Conservation (phyloP, 2,888 invertebrate genomes). For the Abrostola tripartita region DNA sequence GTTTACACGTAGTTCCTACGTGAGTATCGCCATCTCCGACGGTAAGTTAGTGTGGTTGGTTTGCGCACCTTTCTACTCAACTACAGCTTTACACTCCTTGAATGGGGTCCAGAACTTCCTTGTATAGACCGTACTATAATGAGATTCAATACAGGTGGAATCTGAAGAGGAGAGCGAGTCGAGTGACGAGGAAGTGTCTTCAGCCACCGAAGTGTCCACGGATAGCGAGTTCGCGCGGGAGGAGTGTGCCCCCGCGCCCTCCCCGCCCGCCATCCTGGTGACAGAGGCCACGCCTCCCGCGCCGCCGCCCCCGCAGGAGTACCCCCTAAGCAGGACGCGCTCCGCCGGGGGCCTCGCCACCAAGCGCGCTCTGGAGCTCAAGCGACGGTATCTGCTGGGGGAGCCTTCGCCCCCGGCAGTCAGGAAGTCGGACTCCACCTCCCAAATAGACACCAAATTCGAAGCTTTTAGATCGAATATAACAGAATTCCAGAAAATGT, state of each 20-base stretch:
- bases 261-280: slow-evolving; percentile 93
- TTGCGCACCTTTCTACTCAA: slow-evolving; percentile 58
- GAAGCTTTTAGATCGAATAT: slow-evolving; percentile 95
- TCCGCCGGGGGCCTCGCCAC: slow-evolving; percentile 96
- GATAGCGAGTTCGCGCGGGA: slow-evolving; percentile 97
- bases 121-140: slow-evolving; percentile 39
- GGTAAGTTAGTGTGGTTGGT: slow-evolving; percentile 79
- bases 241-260: slow-evolving; percentile 91
- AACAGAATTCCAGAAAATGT: slow-evolving; percentile 95
- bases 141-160: slow-evolving; percentile 76
- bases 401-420: slow-evolving; percentile 91
- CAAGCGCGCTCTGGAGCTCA: slow-evolving; percentile 95
- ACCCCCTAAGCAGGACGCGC: slow-evolving; percentile 93
- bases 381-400: slow-evolving; percentile 94
- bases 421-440: slow-evolving; percentile 94
- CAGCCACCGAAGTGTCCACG: slow-evolving; percentile 97
- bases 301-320: slow-evolving; percentile 89
- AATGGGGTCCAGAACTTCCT: slow-evolving; percentile 13
- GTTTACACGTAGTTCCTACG: slow-evolving; percentile 32
- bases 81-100: slow-evolving; percentile 31
- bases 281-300: slow-evolving; percentile 94
- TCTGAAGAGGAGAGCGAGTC: slow-evolving; percentile 89
- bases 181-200: slow-evolving; percentile 93
- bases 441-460: slow-evolving; percentile 94
- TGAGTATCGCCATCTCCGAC: slow-evolving; percentile 62